Percentiles rank a stretch among this genome's conserved stretches.
phyloP scores from a whole-genome alignment of 2,888 invertebrate species.

The Tridacna crocea region DNA sequence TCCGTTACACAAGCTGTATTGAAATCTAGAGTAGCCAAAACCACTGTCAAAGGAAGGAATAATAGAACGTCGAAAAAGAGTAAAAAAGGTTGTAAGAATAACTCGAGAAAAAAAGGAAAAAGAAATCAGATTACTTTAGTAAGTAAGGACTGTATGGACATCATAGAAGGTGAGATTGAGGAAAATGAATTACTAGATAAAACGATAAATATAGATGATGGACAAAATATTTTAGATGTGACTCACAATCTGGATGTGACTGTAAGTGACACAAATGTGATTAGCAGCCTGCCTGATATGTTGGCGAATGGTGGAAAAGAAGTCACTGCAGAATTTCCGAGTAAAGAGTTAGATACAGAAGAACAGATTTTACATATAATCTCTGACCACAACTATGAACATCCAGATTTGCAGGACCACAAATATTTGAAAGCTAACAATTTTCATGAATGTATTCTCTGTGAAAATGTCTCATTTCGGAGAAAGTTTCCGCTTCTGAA shows the following conservation, averaged over 20 bases:
- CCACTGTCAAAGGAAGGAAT: not conserved
- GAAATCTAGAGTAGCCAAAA: too few species aligned
- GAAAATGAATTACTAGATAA: not conserved
- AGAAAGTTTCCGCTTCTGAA: not conserved
- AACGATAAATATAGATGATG: not conserved
- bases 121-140: too few species aligned
- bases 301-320: not conserved
- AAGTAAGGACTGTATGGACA: not conserved
- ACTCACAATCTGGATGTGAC: not conserved
- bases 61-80: not conserved
- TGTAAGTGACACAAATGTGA: not conserved
- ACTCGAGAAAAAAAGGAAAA: too few species aligned
- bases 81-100: not conserved
- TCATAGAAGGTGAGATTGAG: not conserved
- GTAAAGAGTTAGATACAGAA: not conserved
- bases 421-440: not conserved
- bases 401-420: not conserved
- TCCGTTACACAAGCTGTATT: too few species aligned
- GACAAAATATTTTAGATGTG: not conserved
- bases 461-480: not conserved
- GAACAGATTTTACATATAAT: not conserved
- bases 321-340: not conserved
- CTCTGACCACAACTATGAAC: not conserved
- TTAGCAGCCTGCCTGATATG: not conserved
- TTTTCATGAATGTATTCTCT: not conserved